These are phyloP conservation scores for Drosophila anomelani DNA, from an alignment of 2,888 invertebrate genomes.

Conservation along the genomic window DNA sequence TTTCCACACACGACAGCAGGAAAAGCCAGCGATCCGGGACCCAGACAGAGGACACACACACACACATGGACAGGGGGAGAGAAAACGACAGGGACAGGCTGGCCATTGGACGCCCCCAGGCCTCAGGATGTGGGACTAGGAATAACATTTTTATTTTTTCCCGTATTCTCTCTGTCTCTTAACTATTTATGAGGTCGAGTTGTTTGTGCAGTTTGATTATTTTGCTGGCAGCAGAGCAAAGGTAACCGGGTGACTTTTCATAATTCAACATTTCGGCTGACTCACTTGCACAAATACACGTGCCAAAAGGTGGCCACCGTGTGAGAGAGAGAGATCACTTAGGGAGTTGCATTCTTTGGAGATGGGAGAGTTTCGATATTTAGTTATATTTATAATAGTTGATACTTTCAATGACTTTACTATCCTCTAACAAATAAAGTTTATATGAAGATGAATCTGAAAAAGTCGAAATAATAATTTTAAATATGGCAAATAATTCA, in stretches of 20 bases:
- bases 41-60: conserved; percentile 25
- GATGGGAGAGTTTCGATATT: neutral
- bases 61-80: neutral
- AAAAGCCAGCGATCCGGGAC: conserved; percentile 22
- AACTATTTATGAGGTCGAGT: conserved; percentile 64
- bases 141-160: conserved; percentile 42
- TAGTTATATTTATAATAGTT: neutral
- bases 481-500: neutral
- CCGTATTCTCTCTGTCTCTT: conserved; percentile 39
- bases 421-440: too few relatives aligned
- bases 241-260: conserved; percentile 52
- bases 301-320: neutral
- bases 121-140: conserved; percentile 37
- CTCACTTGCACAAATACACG: conserved; percentile 3
- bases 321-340: conserved; percentile 7
- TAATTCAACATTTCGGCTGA: conserved; percentile 49
- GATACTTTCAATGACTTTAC: neutral
- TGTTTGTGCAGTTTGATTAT: conserved; percentile 65
- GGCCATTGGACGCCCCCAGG: conserved; percentile 16
- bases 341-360: neutral
- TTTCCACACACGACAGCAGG: neutral
- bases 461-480: too few relatives aligned
- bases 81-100: neutral
- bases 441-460: too few relatives aligned
- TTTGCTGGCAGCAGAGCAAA: conserved; percentile 38